Evolutionary conservation across 2,113 vertebrate genomes (phyloP).

Genomic region (Pseudopipra pipra): DNA sequence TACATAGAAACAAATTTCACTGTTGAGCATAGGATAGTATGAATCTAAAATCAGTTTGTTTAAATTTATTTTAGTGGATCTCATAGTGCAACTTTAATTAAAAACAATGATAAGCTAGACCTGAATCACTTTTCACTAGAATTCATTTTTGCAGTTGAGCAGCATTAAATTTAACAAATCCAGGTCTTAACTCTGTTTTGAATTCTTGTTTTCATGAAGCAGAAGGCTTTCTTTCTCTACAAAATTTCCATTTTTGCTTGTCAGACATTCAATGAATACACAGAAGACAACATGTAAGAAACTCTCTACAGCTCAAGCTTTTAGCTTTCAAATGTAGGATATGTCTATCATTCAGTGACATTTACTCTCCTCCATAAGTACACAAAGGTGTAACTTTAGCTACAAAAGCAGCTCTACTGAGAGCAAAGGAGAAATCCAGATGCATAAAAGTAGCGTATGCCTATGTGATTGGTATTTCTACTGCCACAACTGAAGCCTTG

Average conservation of each 20-base stretch:
- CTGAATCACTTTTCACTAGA: background rate
- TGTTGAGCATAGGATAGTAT: background rate
- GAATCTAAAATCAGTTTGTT: background rate
- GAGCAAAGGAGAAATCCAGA: background rate
- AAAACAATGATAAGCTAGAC: background rate
- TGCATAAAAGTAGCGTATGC: background rate
- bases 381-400: background rate
- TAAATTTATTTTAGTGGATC: background rate
- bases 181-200: background rate
- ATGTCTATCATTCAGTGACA: background rate
- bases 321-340: background rate
- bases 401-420: background rate
- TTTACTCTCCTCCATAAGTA: background rate
- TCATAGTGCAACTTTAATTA: background rate
- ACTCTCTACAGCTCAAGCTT: background rate
- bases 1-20: background rate
- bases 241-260: background rate
- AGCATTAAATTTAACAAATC: background rate
- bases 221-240: background rate
- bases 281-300: background rate
- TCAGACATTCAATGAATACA: background rate
- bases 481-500: background rate
- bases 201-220: background rate
- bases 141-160: background rate
- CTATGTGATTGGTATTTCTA: background rate